Evolutionary conservation across 1,140 invertebrate genomes (phyloP).

Genomic region (Helicoverpa armigera): DNA sequence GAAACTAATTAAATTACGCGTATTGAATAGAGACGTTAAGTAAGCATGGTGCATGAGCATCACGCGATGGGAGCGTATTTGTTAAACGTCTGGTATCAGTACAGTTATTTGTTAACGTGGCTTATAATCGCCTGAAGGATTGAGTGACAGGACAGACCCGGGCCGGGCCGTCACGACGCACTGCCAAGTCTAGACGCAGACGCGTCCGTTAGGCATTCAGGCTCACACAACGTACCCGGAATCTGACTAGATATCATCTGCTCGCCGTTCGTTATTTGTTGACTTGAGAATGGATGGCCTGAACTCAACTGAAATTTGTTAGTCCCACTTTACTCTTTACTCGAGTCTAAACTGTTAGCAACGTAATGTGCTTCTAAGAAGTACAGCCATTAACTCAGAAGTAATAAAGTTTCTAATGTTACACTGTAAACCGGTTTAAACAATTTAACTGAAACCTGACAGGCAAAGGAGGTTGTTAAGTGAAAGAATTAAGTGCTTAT

Average conservation of each 20-base stretch:
- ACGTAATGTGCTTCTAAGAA: slow-evolving; percentile 3
- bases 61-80: slow-evolving; percentile 50
- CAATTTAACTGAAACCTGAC: slow-evolving; percentile 19
- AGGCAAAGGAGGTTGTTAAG: not conserved
- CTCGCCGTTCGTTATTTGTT: slow-evolving; percentile 57
- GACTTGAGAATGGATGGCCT: slow-evolving; percentile 48
- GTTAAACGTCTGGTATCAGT: slow-evolving; percentile 56
- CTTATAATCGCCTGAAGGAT: slow-evolving; percentile 63
- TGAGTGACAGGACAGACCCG: slow-evolving; percentile 71
- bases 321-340: not conserved
- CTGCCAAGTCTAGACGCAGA: slow-evolving; percentile 57
- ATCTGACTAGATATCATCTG: slow-evolving; percentile 80
- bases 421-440: not conserved
- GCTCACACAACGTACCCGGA: slow-evolving; percentile 69
- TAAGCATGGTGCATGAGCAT: not conserved
- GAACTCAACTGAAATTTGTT: slow-evolving; percentile 42
- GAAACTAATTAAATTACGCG: slow-evolving; percentile 14
- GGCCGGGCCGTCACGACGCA: slow-evolving; percentile 62
- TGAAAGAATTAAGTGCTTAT: not conserved
- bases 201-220: slow-evolving; percentile 78
- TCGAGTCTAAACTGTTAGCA: slow-evolving; percentile 9
- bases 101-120: slow-evolving; percentile 65
- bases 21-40: not conserved
- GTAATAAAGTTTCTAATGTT: slow-evolving; percentile 36
- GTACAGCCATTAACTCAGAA: slow-evolving; percentile 4